Conservation (phyloP, 2,113 vertebrate genomes). For the Lophotis ruficrista region DNA sequence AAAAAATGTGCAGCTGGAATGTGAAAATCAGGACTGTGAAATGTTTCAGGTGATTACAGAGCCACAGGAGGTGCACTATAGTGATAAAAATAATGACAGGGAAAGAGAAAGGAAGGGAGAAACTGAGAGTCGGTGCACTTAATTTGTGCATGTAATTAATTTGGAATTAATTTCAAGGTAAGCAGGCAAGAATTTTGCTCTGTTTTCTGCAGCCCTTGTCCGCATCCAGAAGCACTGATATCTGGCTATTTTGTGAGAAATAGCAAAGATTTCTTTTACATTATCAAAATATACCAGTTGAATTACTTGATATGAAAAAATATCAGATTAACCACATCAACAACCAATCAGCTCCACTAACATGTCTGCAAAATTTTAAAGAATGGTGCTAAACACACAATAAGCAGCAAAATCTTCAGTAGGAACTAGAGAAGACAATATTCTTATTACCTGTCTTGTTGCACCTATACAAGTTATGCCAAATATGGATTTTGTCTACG, state of each 20-base stretch:
- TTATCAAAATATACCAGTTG: neutral
- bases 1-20: neutral
- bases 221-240: neutral
- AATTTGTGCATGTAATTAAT: neutral
- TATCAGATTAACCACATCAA: neutral
- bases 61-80: neutral
- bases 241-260: neutral
- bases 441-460: neutral
- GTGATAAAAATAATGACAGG: neutral
- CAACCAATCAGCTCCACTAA: neutral
- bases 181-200: neutral
- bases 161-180: neutral
- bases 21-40: constrained; percentile 4
- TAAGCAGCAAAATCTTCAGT: neutral
- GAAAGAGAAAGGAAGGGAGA: neutral
- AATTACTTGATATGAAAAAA: neutral
- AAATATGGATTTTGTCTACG: neutral
- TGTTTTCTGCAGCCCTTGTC: neutral
- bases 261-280: neutral
- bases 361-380: neutral
- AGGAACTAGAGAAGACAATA: neutral
- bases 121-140: neutral
- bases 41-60: neutral
- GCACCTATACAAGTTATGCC: neutral
- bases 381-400: neutral